Conservation (phyloP, 1,140 invertebrate species). For the Drosophila melanica region DNA sequence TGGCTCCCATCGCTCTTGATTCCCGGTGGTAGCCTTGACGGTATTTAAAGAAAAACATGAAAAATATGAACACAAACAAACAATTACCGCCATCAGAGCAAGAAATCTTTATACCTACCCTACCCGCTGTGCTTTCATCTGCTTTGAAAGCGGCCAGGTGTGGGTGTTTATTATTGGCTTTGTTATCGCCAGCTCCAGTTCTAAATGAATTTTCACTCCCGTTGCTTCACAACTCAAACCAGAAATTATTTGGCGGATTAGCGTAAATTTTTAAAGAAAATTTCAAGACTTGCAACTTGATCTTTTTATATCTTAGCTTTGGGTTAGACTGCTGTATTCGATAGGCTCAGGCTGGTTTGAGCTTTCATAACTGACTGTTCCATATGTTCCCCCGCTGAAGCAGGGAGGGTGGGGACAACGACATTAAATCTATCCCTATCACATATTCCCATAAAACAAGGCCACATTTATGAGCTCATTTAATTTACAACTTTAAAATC, state of each 20-base stretch:
- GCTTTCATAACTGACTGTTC: slow-evolving; percentile 17
- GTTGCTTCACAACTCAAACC: not conserved
- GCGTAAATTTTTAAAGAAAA: not conserved
- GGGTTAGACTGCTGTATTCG: too few species aligned
- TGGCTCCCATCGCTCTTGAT: slow-evolving; percentile 2
- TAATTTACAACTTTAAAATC: slow-evolving; percentile 33
- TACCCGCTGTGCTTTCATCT: not conserved
- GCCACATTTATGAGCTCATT: slow-evolving; percentile 45
- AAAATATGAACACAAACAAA: slow-evolving; percentile 49
- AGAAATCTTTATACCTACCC: not conserved
- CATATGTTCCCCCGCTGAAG: not conserved
- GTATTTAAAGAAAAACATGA: slow-evolving; percentile 31
- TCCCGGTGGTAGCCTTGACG: slow-evolving; percentile 23
- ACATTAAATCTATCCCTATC: slow-evolving; percentile 15
- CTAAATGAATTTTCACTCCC: slow-evolving; percentile 21
- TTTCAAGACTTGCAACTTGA: too few species aligned
- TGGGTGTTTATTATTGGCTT: slow-evolving; percentile 16
- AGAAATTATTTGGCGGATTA: not conserved
- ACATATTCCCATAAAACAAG: slow-evolving; percentile 42
- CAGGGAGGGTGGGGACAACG: not conserved
- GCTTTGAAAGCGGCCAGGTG: slow-evolving; percentile 13
- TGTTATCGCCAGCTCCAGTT: slow-evolving; percentile 1
- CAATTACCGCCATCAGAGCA: slow-evolving; percentile 36
- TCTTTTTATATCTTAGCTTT: too few species aligned
- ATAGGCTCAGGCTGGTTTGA: not conserved